These are phyloP conservation scores for Phacellophora camtschatica DNA, from an alignment of 30 jellyfish, hydroid and myxozoan genomes.

Conservation along the genomic window DNA sequence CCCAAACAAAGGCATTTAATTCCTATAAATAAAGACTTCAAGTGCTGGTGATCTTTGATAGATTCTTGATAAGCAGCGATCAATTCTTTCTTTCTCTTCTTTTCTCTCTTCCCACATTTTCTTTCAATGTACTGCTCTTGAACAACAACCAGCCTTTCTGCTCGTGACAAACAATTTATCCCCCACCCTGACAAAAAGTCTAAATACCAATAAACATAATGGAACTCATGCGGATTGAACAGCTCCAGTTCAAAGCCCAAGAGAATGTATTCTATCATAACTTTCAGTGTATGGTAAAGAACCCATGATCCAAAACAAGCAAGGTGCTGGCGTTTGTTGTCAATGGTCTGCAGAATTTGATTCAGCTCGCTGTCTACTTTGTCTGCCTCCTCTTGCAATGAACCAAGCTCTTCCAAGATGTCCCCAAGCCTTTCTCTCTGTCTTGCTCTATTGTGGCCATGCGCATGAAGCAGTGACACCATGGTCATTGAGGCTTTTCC, in stretches of 20 bases:
- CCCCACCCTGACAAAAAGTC: constrained; percentile 92
- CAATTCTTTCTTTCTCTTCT: constrained; percentile 71
- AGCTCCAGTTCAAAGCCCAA: constrained; percentile 92
- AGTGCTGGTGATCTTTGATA: constrained; percentile 55
- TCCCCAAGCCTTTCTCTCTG: constrained; percentile 87
- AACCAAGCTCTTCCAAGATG: constrained; percentile 78
- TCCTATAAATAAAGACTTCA: constrained; percentile 62
- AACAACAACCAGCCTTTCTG: constrained; percentile 69
- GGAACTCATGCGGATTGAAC: constrained; percentile 90
- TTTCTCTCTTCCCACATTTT: constrained; percentile 89
- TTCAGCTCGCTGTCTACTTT: constrained; percentile 88
- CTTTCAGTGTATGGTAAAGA: constrained; percentile 72
- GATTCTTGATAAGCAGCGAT: constrained; percentile 62
- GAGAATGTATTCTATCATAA: constrained; percentile 78
- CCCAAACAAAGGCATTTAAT: constrained; percentile 73
- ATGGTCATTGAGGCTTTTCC: constrained; percentile 61
- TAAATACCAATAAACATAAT: constrained; percentile 89
- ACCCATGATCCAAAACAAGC: constrained; percentile 98
- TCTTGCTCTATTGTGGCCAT: constrained; percentile 96
- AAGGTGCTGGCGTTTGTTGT: constrained; percentile 86
- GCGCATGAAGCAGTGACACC: constrained; percentile 67
- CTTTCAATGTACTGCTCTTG: constrained; percentile 87
- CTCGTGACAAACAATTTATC: constrained; percentile 81
- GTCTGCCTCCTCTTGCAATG: constrained; percentile 91
- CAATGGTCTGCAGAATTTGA: constrained; percentile 56